Evolutionary conservation across 2,113 vertebrate genomes (phyloP), one percentile per base, ranked within the genome.

Genomic region (Lichenostomus cassidix): DNA sequence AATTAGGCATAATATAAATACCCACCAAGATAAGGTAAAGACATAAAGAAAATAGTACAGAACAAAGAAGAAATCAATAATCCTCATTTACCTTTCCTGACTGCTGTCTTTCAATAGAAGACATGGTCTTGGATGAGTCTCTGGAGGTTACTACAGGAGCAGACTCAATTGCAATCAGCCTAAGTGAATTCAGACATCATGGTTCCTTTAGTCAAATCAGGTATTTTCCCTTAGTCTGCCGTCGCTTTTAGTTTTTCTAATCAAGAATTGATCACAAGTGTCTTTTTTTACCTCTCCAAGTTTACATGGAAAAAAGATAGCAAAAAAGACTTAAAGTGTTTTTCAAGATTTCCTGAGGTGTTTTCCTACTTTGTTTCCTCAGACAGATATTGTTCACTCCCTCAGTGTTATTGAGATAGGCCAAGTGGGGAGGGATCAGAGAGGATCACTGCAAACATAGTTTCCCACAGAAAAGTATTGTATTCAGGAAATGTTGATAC

Each of bases 161-260:
- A 92, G 73, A 83, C 67, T 67, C 49, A 27, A 82, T 55, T 87
- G 71, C 91, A 96, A 75, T 97, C 89, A 97, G 76, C 41, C 46
- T 95, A 94, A 96, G 95, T 95, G 91, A 94, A 87, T 95, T 95
- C 90, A 95, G 87, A 87, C 64, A 85, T 83, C 50, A 62, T 13
- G 50, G 56, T 81, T 94, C 59, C 83, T 96, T 93, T 50, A 87
- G 56, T 75, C 28, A 92, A 75, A 95, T 19, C 17, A 83, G 71
- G 89, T 63, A 25, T 87, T 76, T 88, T 81, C 49, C 75, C 65
- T 83, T 89, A 69, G 62, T 68, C 67, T 91, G 67, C 49, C 39
- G 91, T 8, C 87, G 71, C 71, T 97, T 95, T 92, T 52, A 39
- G 28, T 47, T 90, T 90, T 86, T 68, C 42, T 64, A 39, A 21